These are phyloP conservation scores for Mustelus asterias DNA, from an alignment of 2,113 vertebrate genomes.

Conservation along the genomic window DNA sequence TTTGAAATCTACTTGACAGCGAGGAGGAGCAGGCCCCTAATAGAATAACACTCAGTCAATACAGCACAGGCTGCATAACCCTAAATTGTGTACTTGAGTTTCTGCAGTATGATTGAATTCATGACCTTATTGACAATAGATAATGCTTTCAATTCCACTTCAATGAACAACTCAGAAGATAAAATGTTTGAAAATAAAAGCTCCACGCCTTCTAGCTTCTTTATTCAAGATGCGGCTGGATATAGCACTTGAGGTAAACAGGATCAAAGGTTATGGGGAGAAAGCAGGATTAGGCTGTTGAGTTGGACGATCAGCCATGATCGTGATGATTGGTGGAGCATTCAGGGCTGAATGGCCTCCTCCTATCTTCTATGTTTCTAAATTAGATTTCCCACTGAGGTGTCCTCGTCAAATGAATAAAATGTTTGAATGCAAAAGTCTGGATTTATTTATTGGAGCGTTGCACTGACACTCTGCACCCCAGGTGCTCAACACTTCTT, in stretches of 20 bases:
- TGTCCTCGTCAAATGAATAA: neutral
- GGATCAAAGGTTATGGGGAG: too few species aligned
- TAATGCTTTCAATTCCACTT: neutral
- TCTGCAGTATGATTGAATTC: neutral
- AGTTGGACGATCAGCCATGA: too few species aligned
- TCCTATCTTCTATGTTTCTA: too few species aligned
- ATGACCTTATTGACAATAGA: neutral
- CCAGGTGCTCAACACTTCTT: neutral
- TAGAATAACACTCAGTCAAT: neutral
- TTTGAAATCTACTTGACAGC: neutral
- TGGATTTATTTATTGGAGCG: neutral
- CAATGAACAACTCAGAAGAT: neutral
- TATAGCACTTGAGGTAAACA: too few species aligned
- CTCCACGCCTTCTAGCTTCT: too few species aligned
- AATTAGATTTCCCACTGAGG: neutral
- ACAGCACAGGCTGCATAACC: neutral
- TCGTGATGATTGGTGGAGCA: too few species aligned
- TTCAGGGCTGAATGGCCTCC: too few species aligned
- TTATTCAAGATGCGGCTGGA: too few species aligned
- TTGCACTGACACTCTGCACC: neutral
- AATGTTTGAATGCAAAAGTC: neutral
- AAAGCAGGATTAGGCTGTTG: too few species aligned
- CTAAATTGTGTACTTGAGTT: neutral
- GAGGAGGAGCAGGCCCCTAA: neutral
- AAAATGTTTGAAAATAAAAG: neutral